Conservation (phyloP, 2,113 vertebrate species). For the Amphiprion percula region DNA sequence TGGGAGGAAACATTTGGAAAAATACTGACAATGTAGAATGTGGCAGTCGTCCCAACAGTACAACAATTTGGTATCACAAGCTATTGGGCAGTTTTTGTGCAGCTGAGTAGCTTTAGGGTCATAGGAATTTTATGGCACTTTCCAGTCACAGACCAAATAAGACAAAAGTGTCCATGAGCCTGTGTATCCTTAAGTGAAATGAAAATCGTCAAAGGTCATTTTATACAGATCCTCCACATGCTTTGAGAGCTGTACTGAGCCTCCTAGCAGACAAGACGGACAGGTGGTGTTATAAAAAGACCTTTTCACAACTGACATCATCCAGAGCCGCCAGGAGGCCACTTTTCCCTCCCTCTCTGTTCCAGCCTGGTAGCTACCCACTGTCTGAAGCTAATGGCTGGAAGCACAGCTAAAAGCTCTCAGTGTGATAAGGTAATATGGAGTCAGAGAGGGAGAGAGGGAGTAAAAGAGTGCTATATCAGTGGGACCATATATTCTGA, state of each 20-base stretch:
- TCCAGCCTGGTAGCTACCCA: slow-evolving; percentile 60
- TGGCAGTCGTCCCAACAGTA: neutral
- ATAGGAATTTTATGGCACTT: slow-evolving; percentile 11
- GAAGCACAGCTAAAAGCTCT: slow-evolving; percentile 79
- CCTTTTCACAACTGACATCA: slow-evolving; percentile 73
- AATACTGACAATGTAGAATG: neutral
- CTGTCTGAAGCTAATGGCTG: slow-evolving; percentile 77
- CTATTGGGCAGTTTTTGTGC: neutral
- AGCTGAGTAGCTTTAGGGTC: slow-evolving; percentile 7
- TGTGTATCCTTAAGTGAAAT: slow-evolving; percentile 28
- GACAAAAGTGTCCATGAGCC: slow-evolving; percentile 14
- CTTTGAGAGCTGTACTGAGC: slow-evolving; percentile 19
- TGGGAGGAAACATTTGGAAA: neutral
- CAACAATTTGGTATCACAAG: neutral
- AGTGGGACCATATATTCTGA: slow-evolving; percentile 74
- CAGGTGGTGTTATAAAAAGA: slow-evolving; percentile 68
- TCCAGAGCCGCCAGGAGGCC: slow-evolving; percentile 72
- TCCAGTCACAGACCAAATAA: slow-evolving; percentile 10
- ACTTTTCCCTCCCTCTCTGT: slow-evolving; percentile 43
- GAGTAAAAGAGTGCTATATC: slow-evolving; percentile 48
- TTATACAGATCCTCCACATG: slow-evolving; percentile 28
- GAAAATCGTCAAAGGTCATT: slow-evolving; percentile 60
- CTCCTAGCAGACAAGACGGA: slow-evolving; percentile 23
- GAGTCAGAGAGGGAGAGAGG: slow-evolving; percentile 54
- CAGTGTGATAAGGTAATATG: slow-evolving; percentile 81